Evolutionary conservation across 2,888 invertebrate genomes (phyloP), one percentile per base, ranked within the genome.

Genomic region (Leptinotarsa tumamoca): DNA sequence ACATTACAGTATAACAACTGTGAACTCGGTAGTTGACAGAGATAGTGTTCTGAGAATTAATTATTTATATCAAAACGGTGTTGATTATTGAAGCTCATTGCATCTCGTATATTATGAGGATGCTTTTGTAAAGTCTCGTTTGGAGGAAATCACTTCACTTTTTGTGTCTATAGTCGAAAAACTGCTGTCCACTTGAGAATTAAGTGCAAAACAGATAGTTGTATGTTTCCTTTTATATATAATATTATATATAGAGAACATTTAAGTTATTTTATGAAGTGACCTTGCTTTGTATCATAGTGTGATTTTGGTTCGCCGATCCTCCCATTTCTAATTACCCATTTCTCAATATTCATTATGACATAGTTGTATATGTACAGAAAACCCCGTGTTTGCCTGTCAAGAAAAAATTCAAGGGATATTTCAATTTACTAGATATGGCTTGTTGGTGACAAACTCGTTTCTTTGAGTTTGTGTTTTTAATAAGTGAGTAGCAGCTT

Each of bases 201-300:
- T 80, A 85, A 84, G 83, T 82, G 84, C 84, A 83, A 84, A 82
- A 84, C 84, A 79, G 81, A 84, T 83, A 85, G 85, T 87, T 85
- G 82, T 84, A 84, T 82, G 67, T 86, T 85, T 87, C 85, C 83
- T 86, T 87, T 88, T 87, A 85, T 84, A 85, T 84, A 85, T 84
- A 82, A 75, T 33, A 83, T 80, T 84, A 86, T 84, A 86, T 84
- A 86, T 85, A 85, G 83, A 90, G 89, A 90, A 89, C 88, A 87
- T 87, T 88, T 87, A 90, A 90, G 90, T 91, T 91, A 90, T 90
- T 90, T 90, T 90, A 86, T 90, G 90, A 90, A 91, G 90, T 91
- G 90, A 89, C 90, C 90, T 91, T 91, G 91, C 90, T 91, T 90
- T 90, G 90, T 90, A 90, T 89, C 88, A 90, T 90, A 90, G 89